Conservation (phyloP, 2,888 invertebrate genomes). For the Zeuzera pyrina region DNA sequence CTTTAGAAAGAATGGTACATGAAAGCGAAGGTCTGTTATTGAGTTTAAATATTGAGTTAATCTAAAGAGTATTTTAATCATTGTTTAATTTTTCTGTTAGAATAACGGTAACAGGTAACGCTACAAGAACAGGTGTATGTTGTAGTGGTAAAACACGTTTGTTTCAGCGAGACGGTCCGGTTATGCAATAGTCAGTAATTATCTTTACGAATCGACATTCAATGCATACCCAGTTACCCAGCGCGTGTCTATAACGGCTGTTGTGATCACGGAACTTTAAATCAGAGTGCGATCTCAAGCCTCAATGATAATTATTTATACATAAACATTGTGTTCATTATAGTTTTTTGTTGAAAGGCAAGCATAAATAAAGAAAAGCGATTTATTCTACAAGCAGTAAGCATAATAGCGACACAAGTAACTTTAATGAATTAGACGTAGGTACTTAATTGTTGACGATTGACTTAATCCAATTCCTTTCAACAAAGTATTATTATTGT, state of each 20-base stretch:
- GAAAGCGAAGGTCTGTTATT: too few relatives aligned
- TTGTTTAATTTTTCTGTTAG: too few relatives aligned
- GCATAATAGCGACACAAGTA: conserved; percentile 6
- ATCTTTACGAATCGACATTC: conserved; percentile 46
- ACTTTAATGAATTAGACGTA: conserved; percentile 5
- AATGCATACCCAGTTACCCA: conserved; percentile 30
- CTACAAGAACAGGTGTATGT: conserved; percentile 45
- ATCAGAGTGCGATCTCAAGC: too few relatives aligned
- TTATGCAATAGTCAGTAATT: conserved; percentile 57
- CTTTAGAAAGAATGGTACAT: too few relatives aligned
- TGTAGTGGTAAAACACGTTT: conserved; percentile 54
- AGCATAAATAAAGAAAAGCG: too few relatives aligned
- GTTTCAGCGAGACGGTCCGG: conserved; percentile 42
- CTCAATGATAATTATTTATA: too few relatives aligned
- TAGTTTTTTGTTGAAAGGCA: too few relatives aligned
- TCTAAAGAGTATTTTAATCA: too few relatives aligned
- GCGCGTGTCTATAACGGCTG: conserved; percentile 54
- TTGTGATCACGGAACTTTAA: conserved; percentile 54
- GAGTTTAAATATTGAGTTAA: too few relatives aligned
- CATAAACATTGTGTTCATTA: too few relatives aligned
- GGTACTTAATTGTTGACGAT: conserved; percentile 12
- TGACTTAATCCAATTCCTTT: conserved; percentile 19
- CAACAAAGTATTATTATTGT: conserved; percentile 15
- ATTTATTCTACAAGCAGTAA: neutral
- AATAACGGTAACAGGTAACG: conserved; percentile 43